Evolutionary conservation across 2,113 vertebrate genomes (phyloP).

Genomic region (Mesoclemmys tuberculata): DNA sequence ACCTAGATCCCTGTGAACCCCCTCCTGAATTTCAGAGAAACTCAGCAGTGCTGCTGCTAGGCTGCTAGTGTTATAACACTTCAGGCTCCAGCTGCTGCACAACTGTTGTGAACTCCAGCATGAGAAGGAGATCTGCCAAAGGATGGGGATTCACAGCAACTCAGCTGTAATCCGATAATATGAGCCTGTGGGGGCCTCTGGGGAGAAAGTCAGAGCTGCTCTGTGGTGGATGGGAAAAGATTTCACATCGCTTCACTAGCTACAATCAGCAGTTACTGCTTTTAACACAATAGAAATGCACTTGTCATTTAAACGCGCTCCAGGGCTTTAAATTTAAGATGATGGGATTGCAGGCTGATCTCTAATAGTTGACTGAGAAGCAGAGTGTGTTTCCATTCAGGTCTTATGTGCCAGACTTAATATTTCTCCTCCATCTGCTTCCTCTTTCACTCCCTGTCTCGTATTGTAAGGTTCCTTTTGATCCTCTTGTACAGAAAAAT

Average conservation of each 20-base stretch:
- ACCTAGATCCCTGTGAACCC: not conserved
- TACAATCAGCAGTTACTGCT: not conserved
- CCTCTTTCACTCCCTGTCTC: not conserved
- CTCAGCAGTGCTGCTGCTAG: not conserved
- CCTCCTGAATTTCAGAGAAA: not conserved
- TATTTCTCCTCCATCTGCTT: not conserved
- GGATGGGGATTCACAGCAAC: not conserved
- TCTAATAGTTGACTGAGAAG: not conserved
- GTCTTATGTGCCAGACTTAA: not conserved
- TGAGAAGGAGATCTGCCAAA: not conserved
- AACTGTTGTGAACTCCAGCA: not conserved
- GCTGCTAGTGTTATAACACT: not conserved
- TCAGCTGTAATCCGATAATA: not conserved
- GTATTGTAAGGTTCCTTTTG: not conserved
- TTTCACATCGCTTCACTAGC: not conserved
- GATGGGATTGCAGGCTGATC: not conserved
- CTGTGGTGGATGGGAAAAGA: not conserved
- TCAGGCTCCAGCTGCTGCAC: not conserved
- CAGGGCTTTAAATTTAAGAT: not conserved
- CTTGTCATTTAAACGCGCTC: not conserved
- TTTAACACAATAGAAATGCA: not conserved
- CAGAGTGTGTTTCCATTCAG: not conserved
- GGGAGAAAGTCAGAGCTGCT: not conserved
- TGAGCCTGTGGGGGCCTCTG: not conserved
- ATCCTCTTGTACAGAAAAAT: not conserved